A percentile compares a stretch with the other conserved stretches of the same genome.
Evolutionary conservation across 1,140 invertebrate species (phyloP).

Genomic region (Orussus abietinus): DNA sequence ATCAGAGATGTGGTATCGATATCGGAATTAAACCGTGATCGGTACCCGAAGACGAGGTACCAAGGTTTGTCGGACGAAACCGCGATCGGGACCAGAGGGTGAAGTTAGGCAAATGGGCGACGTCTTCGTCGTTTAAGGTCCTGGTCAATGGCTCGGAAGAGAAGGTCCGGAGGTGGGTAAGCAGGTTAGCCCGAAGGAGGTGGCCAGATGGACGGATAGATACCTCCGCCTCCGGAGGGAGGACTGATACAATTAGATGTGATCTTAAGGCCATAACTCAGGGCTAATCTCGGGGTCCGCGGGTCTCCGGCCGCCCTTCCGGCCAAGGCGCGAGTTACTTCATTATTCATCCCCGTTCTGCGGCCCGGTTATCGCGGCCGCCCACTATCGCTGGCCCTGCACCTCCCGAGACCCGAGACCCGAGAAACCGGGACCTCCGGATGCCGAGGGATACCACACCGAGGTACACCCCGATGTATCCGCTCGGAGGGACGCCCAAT

Average conservation of each 20-base stretch:
- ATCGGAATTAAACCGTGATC: no score
- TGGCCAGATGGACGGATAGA: conserved; percentile 44
- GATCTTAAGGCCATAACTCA: conserved; percentile 54
- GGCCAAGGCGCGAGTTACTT: conserved; percentile 47
- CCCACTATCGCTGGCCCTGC: no score
- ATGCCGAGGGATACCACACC: conserved; percentile 1
- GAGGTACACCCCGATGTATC: no score
- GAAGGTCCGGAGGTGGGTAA: conserved; percentile 33
- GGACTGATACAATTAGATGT: conserved; percentile 54
- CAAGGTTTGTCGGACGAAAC: no score
- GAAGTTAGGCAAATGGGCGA: no score
- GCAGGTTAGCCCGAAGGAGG: conserved; percentile 39
- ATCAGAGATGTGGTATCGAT: no score
- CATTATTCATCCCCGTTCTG: conserved; percentile 52
- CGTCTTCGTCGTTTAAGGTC: conserved; percentile 25
- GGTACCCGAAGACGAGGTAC: no score
- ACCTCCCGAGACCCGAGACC: no score
- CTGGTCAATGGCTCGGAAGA: conserved; percentile 50
- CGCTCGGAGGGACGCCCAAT: no score
- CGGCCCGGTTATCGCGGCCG: conserved; percentile 36
- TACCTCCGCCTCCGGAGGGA: conserved; percentile 36
- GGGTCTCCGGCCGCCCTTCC: conserved; percentile 36
- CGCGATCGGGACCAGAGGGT: no score
- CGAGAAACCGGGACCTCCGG: no score
- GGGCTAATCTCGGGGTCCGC: conserved; percentile 46